phyloP scores from a whole-genome alignment of 1,140 invertebrate genomes.

The Liolophura sinensis region DNA sequence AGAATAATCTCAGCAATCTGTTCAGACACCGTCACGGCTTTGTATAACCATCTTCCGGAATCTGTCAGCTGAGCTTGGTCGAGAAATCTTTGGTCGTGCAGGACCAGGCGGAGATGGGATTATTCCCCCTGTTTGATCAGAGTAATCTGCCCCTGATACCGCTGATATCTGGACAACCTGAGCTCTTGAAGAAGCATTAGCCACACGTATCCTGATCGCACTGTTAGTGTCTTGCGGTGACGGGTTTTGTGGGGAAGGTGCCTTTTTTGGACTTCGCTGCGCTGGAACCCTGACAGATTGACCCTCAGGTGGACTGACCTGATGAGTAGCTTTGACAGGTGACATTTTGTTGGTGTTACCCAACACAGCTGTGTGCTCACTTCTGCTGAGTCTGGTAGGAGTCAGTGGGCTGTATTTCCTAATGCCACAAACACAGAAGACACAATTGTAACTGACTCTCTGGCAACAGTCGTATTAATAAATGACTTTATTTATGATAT shows the following conservation, averaged over 20 bases:
- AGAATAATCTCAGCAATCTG: no score
- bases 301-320: background rate
- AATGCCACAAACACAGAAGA: background rate
- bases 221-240: no score
- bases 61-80: constrained; percentile 36
- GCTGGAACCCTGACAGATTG: background rate
- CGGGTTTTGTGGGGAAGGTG: background rate
- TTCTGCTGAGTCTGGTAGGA: background rate
- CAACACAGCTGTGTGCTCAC: background rate
- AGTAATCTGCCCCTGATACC: background rate
- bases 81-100: background rate
- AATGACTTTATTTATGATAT: no score
- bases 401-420: background rate
- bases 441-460: no score
- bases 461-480: no score
- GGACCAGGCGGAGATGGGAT: constrained; percentile 15
- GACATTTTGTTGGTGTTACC: background rate
- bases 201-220: no score
- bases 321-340: background rate
- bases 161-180: no score
- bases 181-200: no score
- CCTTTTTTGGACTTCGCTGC: no score
- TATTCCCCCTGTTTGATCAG: background rate
- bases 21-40: constrained; percentile 27
- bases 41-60: constrained; percentile 42